Percentiles rank a stretch among this genome's conserved stretches.
phyloP scores from a whole-genome alignment of 2,797 vertebrate genomes.

The Hypotaenidia okinawae region DNA sequence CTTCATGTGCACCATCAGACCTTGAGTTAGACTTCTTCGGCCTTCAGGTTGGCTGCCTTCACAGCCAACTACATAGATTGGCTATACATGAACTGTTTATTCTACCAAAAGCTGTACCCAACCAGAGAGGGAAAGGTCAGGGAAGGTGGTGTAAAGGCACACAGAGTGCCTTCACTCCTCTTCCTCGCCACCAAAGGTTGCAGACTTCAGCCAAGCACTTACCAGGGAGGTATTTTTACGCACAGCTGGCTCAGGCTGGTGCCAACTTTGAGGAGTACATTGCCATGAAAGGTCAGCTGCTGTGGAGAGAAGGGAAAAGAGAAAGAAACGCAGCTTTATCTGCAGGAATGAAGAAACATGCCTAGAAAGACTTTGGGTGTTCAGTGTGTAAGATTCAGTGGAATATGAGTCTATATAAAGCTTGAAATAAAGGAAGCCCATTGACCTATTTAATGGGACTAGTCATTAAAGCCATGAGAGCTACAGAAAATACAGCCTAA shows the following conservation, averaged over 20 bases:
- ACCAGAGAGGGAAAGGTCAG: not conserved
- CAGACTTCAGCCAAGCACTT: not conserved
- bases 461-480: slow-evolving; percentile 58
- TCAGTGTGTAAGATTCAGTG: not conserved
- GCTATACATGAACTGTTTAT: accelerated
- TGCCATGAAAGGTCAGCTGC: not conserved
- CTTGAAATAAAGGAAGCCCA: slow-evolving; percentile 59
- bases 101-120: accelerated
- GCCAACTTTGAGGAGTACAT: not conserved
- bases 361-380: not conserved
- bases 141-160: not conserved
- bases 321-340: not conserved
- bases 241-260: accelerated
- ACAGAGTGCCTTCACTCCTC: not conserved
- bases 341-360: not conserved
- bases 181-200: accelerated
- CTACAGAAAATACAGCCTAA: slow-evolving; percentile 23
- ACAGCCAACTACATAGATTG: not conserved
- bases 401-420: slow-evolving; percentile 36
- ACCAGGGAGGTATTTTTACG: not conserved
- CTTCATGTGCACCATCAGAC: not conserved
- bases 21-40: too few relatives aligned
- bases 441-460: slow-evolving; percentile 66
- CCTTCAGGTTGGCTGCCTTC: not conserved
- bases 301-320: not conserved